phyloP scores from a whole-genome alignment of 2,113 vertebrate species.

The Jaculus jaculus region DNA sequence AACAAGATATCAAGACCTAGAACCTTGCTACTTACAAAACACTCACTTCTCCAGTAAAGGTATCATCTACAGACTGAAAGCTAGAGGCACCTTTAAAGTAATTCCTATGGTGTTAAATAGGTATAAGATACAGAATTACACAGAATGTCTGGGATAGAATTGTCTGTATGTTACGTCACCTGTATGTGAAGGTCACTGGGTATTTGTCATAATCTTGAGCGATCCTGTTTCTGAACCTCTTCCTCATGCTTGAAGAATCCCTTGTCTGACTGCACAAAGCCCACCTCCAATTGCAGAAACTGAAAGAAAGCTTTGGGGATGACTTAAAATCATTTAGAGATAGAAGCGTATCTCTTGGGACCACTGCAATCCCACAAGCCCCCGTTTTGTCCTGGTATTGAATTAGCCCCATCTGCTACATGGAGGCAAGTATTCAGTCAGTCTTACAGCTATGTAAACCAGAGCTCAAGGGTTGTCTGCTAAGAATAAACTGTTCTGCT shows the following conservation, averaged over 20 bases:
- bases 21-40: neutral
- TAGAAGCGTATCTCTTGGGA: neutral
- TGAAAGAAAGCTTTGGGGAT: neutral
- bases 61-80: neutral
- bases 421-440: neutral
- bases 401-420: neutral
- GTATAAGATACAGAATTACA: neutral
- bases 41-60: neutral
- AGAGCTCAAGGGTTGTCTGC: neutral
- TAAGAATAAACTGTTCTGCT: neutral
- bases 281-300: neutral
- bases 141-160: neutral
- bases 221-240: neutral
- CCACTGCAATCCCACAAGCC: neutral
- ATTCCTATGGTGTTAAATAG: neutral
- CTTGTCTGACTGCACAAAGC: neutral
- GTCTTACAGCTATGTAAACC: neutral
- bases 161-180: neutral
- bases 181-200: neutral
- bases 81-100: neutral
- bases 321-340: neutral
- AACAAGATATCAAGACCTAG: neutral
- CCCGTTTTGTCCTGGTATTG: neutral
- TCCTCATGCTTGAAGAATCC: neutral
- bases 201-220: neutral